These are phyloP conservation scores for Babylonia areolata DNA, from an alignment of 1,140 invertebrate species.

Conservation along the genomic window DNA sequence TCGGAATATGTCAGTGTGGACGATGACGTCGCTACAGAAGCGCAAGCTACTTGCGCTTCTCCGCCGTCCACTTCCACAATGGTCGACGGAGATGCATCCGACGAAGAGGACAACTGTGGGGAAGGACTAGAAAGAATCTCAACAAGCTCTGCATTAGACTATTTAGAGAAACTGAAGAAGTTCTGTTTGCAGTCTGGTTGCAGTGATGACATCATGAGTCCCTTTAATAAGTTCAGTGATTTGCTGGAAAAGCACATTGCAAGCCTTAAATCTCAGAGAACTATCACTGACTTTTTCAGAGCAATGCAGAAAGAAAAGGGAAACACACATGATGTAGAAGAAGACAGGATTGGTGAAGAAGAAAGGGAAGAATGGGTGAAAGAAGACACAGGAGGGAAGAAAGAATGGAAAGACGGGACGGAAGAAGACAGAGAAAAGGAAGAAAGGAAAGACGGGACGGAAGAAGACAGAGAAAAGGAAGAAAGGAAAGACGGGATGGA, in stretches of 20 bases:
- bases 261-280: background rate
- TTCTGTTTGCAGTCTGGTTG: background rate
- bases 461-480: background rate
- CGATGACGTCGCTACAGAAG: constrained; percentile 3
- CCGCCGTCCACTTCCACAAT: background rate
- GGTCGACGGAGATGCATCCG: constrained; percentile 2
- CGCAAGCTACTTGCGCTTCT: background rate
- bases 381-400: background rate
- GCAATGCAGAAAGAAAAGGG: background rate
- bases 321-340: background rate
- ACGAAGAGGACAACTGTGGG: constrained; percentile 3
- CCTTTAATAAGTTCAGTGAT: background rate
- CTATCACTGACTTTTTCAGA: background rate
- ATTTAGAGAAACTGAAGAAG: background rate
- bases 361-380: background rate
- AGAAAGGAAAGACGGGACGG: background rate
- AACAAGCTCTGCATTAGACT: constrained; percentile 1
- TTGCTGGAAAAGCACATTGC: background rate
- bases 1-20: background rate
- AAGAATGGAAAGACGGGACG: background rate
- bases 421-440: background rate
- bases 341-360: background rate
- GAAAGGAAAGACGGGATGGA: background rate
- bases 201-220: background rate
- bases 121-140: constrained; percentile 4